Evolutionary conservation across 2,113 vertebrate species (phyloP).

Genomic region (Saguinus midas): DNA sequence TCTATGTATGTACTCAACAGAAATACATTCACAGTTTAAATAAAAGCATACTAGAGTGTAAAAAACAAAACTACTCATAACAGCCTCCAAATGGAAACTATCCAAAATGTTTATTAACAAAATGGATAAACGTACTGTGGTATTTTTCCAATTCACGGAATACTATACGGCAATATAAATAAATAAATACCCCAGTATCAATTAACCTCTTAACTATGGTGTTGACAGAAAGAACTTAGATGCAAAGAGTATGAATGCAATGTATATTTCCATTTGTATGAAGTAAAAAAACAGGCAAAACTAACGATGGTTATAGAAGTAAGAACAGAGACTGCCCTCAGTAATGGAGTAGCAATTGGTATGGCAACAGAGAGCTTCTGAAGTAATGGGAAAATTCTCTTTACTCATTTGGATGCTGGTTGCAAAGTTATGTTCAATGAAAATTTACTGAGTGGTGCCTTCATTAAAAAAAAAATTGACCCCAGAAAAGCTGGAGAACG

Average conservation of each 20-base stretch:
- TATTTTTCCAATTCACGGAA: not conserved
- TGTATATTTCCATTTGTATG: not conserved
- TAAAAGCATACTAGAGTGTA: not conserved
- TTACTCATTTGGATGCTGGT: not conserved
- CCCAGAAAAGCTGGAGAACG: not conserved
- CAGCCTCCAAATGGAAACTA: not conserved
- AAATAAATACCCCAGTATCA: not conserved
- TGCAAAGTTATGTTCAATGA: not conserved
- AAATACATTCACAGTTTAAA: not conserved
- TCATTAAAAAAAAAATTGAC: not conserved
- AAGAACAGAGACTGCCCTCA: not conserved
- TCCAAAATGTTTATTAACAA: not conserved
- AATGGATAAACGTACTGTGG: not conserved
- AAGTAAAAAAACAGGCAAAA: not conserved
- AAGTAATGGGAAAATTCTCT: not conserved
- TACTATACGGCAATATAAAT: not conserved
- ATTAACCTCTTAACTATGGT: not conserved
- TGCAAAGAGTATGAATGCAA: not conserved
- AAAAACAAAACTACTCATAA: not conserved
- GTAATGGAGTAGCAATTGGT: not conserved
- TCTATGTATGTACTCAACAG: not conserved
- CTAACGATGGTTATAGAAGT: not conserved
- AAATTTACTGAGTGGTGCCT: not conserved
- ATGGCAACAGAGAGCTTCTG: not conserved
- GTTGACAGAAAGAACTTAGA: not conserved